Base-by-base conservation (phyloP, 1,140 invertebrate genomes). In the Neotoxoptera formosana region DNA sequence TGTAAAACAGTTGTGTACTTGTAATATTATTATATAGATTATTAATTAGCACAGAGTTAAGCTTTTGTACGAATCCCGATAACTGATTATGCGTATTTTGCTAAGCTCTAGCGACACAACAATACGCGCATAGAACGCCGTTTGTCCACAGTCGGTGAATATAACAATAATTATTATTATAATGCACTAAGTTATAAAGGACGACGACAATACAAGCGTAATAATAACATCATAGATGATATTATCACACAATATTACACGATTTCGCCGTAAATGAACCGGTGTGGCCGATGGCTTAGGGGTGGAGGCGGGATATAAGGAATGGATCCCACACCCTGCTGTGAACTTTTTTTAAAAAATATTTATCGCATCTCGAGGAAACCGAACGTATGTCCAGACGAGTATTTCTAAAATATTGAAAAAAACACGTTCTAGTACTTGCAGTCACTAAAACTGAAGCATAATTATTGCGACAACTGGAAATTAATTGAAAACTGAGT, bases 21-120 rank as follows among this genome's bases (percentile, higher is more conserved):
- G n/a, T n/a, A 88, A 87, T 48, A 47, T 87, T 41, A 41, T 41
- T 4, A 41, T 2, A 41, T 41, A 87, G 84, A 88, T 88, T 88
- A 88, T 51, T 25, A 88, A 88, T 88, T 88, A 87, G 86, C n/a
- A 21, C 14, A 3, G 47, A 48, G 47, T 48, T 87, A 41, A 86
- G n/a, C 25, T 48, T 87, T 87, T 87, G 86, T 87, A n/a, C 86
- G 47, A 48, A 87, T 87, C 20, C 47, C n/a, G 47, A 88, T 88
- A 88, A 21, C 30, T 51, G 47, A 47, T 88, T 41, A 41, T n/a
- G n/a, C n/a, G n/a, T 51, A 45, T 88, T 88, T 51, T n/a, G n/a
- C 48, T 88, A 48, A 88, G 47, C n/a, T n/a, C n/a, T 51, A 53
- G 7, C 21, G 23, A 51, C 1, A n/a, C 48, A 48, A 20, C n/a